Evolutionary conservation across 2,797 vertebrate genomes (phyloP).

Genomic region (Silurus aristotelis): DNA sequence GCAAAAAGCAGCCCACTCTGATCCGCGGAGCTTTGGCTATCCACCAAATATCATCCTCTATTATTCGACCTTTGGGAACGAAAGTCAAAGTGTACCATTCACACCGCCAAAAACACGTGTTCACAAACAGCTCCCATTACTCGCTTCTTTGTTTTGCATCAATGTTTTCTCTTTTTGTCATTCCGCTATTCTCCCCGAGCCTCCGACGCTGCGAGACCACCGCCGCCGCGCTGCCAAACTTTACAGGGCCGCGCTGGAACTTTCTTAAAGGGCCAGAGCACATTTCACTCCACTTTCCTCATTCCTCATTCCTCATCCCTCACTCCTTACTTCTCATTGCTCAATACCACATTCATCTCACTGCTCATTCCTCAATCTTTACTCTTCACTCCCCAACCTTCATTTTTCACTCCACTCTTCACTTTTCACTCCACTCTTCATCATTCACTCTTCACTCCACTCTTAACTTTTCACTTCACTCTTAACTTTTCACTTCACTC

Average conservation of each 20-base stretch:
- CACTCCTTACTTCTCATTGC: neutral
- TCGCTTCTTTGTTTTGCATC: constrained; percentile 18
- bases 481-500: too few relatives aligned
- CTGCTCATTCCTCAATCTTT: too few relatives aligned
- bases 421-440: too few relatives aligned
- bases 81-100: constrained; percentile 4
- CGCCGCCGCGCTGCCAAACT: constrained; percentile 46
- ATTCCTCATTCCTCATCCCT: neutral
- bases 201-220: constrained; percentile 25
- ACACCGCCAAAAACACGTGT: neutral
- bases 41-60: constrained; percentile 29
- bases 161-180: constrained; percentile 38
- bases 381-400: too few relatives aligned
- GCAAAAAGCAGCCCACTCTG: constrained; percentile 25
- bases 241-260: constrained; percentile 63
- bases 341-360: neutral
- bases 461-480: too few relatives aligned
- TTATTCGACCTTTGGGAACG: constrained; percentile 2
- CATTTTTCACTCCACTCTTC: too few relatives aligned
- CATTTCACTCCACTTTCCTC: constrained; percentile 30
- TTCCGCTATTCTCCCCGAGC: constrained; percentile 50
- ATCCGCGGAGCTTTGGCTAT: constrained; percentile 18
- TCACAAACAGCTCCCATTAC: constrained; percentile 13
- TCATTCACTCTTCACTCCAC: too few relatives aligned
- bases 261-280: constrained; percentile 75